These are phyloP conservation scores for Genyomyrus donnyi DNA, from an alignment of 2,113 vertebrate species.

Conservation along the genomic window DNA sequence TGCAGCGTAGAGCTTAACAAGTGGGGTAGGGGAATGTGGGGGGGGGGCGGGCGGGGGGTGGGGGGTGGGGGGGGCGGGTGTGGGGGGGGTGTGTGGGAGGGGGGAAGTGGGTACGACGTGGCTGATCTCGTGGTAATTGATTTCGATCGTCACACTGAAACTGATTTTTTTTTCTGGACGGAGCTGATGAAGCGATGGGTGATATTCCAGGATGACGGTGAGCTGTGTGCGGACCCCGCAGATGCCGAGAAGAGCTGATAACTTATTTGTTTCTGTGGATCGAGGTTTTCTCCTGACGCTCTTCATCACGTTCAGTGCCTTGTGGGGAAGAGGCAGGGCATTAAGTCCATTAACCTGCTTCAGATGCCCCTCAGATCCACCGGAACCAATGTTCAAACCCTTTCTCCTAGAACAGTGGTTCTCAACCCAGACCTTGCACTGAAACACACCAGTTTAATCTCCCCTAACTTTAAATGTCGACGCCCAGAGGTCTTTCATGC, in stretches of 20 bases:
- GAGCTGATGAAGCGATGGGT: conserved; percentile 72
- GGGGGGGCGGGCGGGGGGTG: conserved; percentile 45
- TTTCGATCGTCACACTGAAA: conserved; percentile 85
- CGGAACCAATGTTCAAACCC: neutral
- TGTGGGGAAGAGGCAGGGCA: neutral
- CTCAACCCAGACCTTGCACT: neutral
- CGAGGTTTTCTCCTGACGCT: neutral
- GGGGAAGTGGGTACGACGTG: conserved; percentile 67
- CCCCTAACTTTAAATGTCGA: neutral
- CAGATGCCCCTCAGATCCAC: neutral
- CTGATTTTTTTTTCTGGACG: conserved; percentile 66
- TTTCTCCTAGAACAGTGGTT: neutral
- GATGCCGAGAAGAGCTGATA: neutral
- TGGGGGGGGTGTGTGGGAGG: conserved; percentile 10
- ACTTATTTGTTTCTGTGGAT: neutral
- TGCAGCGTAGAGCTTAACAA: too few relatives aligned
- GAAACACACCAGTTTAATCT: neutral
- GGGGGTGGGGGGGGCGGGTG: conserved; percentile 35
- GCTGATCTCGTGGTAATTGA: conserved; percentile 93
- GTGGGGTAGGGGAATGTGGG: too few relatives aligned
- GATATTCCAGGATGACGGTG: conserved; percentile 75
- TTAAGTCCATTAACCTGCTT: neutral
- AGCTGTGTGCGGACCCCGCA: conserved; percentile 34
- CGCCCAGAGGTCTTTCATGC: neutral
- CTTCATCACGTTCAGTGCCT: neutral